Evolutionary conservation across 2,888 invertebrate species (phyloP).

Genomic region (Tenthredo livida): DNA sequence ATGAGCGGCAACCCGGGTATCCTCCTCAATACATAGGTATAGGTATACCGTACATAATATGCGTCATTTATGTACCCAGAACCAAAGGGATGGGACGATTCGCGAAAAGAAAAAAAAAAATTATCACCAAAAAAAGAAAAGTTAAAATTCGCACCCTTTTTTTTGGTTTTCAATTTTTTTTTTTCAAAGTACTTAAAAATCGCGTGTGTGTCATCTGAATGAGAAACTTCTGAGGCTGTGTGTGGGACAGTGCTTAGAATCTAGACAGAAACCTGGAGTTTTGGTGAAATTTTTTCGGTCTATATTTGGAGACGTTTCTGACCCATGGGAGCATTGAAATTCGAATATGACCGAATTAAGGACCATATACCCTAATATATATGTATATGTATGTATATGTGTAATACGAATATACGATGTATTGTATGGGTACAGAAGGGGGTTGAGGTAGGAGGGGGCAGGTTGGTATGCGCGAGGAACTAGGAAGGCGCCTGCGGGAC

Average conservation of each 20-base stretch:
- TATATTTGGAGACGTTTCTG: no score
- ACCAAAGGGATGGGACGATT: not conserved
- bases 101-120: not conserved
- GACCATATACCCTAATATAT: slow-evolving; percentile 21
- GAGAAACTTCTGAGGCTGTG: no score
- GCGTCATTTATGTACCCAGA: slow-evolving; percentile 38
- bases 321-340: not conserved
- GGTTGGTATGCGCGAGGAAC: slow-evolving; percentile 23
- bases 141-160: not conserved
- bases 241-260: no score
- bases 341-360: slow-evolving; percentile 15
- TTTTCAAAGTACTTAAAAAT: no score
- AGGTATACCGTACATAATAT: slow-evolving; percentile 42
- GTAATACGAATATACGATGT: not conserved
- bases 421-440: slow-evolving; percentile 57
- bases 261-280: no score
- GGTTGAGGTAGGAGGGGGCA: slow-evolving; percentile 59
- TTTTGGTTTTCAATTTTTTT: no score
- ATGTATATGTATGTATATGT: slow-evolving; percentile 16
- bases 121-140: not conserved
- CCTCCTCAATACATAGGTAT: slow-evolving; percentile 23
- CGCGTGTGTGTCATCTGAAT: no score
- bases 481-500: slow-evolving; percentile 19
- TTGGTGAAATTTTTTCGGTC: no score
- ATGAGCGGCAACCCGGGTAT: slow-evolving; percentile 59